These are phyloP conservation scores for Orthonychiurus folsomi DNA, from an alignment of 2,888 invertebrate genomes.

Conservation along the genomic window DNA sequence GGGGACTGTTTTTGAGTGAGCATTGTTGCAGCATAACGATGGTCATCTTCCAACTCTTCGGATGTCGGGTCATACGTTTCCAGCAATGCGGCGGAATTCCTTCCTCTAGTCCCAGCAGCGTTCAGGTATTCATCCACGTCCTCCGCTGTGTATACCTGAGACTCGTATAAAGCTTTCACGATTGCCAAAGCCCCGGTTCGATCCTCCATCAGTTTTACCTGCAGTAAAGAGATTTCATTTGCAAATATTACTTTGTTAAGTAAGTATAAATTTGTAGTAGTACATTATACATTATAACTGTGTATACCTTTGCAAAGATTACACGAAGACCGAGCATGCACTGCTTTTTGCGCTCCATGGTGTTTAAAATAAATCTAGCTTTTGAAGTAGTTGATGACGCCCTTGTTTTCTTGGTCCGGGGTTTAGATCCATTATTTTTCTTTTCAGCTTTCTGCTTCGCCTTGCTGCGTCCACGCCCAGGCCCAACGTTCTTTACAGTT, in stretches of 20 bases:
- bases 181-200: background rate
- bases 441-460: too few relatives aligned
- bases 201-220: constrained; percentile 2
- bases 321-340: too few relatives aligned
- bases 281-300: too few relatives aligned
- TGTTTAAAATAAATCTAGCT: too few relatives aligned
- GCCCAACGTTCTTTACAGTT: too few relatives aligned
- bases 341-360: too few relatives aligned
- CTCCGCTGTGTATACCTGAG: background rate
- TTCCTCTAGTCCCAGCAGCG: background rate
- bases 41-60: constrained; percentile 20
- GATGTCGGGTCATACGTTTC: background rate
- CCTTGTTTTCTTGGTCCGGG: too few relatives aligned
- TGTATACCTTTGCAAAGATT: too few relatives aligned
- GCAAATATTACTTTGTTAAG: constrained; percentile 1
- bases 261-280: background rate
- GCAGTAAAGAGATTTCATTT: background rate
- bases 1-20: constrained; percentile 26
- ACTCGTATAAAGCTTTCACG: background rate
- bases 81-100: background rate
- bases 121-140: background rate
- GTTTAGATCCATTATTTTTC: too few relatives aligned
- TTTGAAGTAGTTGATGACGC: too few relatives aligned
- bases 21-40: constrained; percentile 32
- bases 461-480: too few relatives aligned